phyloP scores from a whole-genome alignment of 2,113 vertebrate genomes.

The Spilogale gracilis region DNA sequence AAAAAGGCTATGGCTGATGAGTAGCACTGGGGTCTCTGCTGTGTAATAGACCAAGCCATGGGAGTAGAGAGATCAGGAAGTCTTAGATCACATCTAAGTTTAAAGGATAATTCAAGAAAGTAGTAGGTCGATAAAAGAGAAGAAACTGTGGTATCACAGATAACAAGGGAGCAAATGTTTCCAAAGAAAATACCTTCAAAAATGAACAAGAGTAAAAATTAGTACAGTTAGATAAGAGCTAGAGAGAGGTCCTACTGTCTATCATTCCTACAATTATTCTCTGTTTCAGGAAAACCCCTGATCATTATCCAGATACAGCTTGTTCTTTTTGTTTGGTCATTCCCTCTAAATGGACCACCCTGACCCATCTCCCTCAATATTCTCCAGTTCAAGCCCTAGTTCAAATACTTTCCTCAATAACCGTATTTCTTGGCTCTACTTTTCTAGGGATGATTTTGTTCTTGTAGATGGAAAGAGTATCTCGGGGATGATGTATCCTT shows the following conservation, averaged over 20 bases:
- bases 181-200: background rate
- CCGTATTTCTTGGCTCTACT: background rate
- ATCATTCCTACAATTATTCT: background rate
- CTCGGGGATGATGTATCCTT: background rate
- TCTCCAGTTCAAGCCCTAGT: background rate
- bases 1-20: background rate
- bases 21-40: background rate
- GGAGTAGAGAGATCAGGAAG: background rate
- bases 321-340: background rate
- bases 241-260: background rate
- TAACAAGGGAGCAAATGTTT: background rate
- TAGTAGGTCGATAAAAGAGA: background rate
- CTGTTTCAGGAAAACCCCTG: background rate
- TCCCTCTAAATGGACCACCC: background rate
- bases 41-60: background rate
- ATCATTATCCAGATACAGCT: background rate
- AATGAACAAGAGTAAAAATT: background rate
- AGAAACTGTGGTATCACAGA: background rate
- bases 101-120: background rate
- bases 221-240: background rate
- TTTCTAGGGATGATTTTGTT: background rate
- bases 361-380: background rate
- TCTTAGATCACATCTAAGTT: background rate
- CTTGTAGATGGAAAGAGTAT: background rate
- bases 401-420: background rate